phyloP scores from a whole-genome alignment of 2,797 vertebrate genomes.

The Chromobotia macracanthus region DNA sequence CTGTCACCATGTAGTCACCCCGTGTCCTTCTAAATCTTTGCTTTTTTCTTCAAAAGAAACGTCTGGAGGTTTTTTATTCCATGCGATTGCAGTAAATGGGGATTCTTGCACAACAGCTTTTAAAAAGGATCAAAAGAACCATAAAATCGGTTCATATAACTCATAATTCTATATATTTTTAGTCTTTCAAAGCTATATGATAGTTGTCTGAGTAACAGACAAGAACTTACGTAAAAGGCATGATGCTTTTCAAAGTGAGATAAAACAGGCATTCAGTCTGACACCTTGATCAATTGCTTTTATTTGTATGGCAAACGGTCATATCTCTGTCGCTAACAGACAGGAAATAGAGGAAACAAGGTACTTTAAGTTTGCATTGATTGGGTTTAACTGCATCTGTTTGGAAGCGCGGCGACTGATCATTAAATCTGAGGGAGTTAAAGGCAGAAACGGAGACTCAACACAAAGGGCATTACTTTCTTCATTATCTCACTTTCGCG shows the following conservation, averaged over 20 bases:
- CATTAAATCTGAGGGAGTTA: conserved; percentile 71
- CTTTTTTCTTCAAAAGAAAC: not conserved
- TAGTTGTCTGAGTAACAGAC: no score
- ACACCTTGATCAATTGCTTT: not conserved
- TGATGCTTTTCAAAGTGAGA: not conserved
- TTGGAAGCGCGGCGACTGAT: conserved; percentile 49
- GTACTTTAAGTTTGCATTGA: conserved; percentile 46
- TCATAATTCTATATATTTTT: no score
- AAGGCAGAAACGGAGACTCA: conserved; percentile 72
- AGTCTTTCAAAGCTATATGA: no score
- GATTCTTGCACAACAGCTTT: no score
- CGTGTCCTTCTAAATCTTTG: not conserved
- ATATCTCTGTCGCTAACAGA: conserved; percentile 1
- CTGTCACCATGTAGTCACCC: not conserved
- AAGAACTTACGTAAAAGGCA: no score
- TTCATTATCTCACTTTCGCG: conserved; percentile 78
- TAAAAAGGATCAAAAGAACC: no score
- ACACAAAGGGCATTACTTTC: conserved; percentile 77
- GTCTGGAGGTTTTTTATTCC: no score
- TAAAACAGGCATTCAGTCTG: not conserved
- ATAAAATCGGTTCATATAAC: no score
- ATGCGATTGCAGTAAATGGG: no score
- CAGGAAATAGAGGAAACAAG: conserved; percentile 18
- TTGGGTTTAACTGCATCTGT: conserved; percentile 50
- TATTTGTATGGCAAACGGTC: conserved; percentile 14